Evolutionary conservation across 2,113 vertebrate species (phyloP).

Genomic region (Lepus europaeus): DNA sequence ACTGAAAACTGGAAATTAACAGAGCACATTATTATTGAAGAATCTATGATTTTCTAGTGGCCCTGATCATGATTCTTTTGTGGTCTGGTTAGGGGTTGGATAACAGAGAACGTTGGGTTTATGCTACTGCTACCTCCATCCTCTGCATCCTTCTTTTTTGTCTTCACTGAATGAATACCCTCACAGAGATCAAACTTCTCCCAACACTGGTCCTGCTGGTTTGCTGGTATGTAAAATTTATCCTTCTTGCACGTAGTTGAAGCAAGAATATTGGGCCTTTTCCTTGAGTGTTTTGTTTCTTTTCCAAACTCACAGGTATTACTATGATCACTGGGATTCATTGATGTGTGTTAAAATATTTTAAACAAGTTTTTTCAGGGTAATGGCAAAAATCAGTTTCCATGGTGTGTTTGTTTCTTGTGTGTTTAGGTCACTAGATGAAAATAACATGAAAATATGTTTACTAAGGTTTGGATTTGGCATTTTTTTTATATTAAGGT

Average conservation of each 20-base stretch:
- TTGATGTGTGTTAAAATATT: constrained; percentile 65
- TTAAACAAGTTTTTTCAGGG: constrained; percentile 77
- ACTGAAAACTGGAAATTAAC: constrained; percentile 84
- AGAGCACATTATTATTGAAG: constrained; percentile 82
- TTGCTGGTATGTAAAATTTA: constrained; percentile 89
- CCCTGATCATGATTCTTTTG: constrained; percentile 90
- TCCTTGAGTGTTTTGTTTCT: constrained; percentile 69
- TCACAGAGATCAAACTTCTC: constrained; percentile 89
- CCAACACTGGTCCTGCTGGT: constrained; percentile 88
- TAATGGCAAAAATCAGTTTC: constrained; percentile 66
- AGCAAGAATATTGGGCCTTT: constrained; percentile 82
- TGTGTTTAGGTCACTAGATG: constrained; percentile 53
- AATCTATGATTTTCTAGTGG: constrained; percentile 88
- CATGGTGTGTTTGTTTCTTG: constrained; percentile 59
- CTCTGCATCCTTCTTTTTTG: constrained; percentile 90
- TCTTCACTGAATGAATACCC: constrained; percentile 89
- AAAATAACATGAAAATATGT: constrained; percentile 71
- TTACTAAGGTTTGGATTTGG: constrained; percentile 54
- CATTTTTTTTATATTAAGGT: constrained; percentile 17
- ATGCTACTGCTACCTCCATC: constrained; percentile 89
- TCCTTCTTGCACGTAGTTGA: constrained; percentile 87
- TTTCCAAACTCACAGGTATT: constrained; percentile 59
- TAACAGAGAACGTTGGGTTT: constrained; percentile 90
- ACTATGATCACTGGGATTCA: constrained; percentile 66
- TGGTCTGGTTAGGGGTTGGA: constrained; percentile 91